A percentile compares a stretch with the other conserved stretches of the same genome.
These are phyloP conservation scores for Eupithecia pulchellata DNA, from an alignment of 2,888 invertebrate genomes.

Conservation along the genomic window DNA sequence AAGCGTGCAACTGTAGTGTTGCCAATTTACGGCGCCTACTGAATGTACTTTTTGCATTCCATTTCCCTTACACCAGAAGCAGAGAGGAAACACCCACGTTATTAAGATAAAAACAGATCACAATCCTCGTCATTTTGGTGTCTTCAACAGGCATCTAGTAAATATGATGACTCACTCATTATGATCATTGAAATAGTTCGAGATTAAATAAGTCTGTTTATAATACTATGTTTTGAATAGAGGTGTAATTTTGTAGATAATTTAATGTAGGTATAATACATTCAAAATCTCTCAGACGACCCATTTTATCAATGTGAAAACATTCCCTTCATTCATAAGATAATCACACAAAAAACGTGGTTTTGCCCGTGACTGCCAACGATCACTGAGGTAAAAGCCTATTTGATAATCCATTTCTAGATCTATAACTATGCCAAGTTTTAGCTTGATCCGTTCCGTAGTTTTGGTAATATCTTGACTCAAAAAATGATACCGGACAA, in stretches of 20 bases:
- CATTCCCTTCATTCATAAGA: not conserved
- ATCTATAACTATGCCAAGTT: not conserved
- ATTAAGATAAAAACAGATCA: not conserved
- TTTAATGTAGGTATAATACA: too few relatives aligned
- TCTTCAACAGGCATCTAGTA: not conserved
- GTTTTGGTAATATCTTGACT: not conserved
- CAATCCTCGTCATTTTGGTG: not conserved
- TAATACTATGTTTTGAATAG: too few relatives aligned
- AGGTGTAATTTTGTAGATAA: too few relatives aligned
- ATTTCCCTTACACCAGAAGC: slow-evolving; percentile 11
- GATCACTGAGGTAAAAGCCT: not conserved
- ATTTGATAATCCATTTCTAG: not conserved
- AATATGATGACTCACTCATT: not conserved
- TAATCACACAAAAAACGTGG: not conserved
- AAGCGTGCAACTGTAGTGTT: slow-evolving; percentile 44
- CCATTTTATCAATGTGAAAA: not conserved
- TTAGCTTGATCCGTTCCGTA: not conserved
- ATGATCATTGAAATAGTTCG: not conserved
- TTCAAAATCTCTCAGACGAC: too few relatives aligned
- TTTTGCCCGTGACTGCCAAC: not conserved
- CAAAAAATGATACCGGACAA: too few relatives aligned
- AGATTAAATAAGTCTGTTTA: not conserved
- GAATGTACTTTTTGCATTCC: slow-evolving; percentile 18
- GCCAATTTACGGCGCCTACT: slow-evolving; percentile 47
- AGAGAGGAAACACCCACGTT: not conserved